Evolutionary conservation across 2,888 invertebrate species (phyloP).

Genomic region (Chalcosyrphus nemorum): DNA sequence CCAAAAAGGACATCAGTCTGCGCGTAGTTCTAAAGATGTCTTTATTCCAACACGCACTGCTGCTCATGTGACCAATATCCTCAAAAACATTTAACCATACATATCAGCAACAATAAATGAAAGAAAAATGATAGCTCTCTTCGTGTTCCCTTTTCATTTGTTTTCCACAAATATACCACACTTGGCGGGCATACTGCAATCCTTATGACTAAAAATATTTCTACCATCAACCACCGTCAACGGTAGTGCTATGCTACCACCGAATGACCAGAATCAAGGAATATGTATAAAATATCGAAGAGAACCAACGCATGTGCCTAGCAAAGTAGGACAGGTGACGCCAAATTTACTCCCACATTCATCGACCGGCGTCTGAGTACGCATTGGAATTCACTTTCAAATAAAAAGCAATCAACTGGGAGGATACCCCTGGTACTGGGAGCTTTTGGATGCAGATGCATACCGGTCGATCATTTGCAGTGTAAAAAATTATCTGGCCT

Average conservation of each 20-base stretch:
- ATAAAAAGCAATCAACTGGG: neutral
- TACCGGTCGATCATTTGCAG: conserved; percentile 32
- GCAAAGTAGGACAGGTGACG: conserved; percentile 46
- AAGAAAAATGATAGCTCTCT: too few species aligned
- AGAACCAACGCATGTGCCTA: conserved; percentile 63
- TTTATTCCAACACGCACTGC: too few species aligned
- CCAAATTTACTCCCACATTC: conserved; percentile 36
- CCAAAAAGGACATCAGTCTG: too few species aligned
- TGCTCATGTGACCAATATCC: too few species aligned
- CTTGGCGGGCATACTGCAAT: conserved; percentile 19
- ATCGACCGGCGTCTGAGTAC: conserved; percentile 39
- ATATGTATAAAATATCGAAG: conserved; percentile 33
- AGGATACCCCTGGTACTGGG: neutral
- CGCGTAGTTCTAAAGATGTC: too few species aligned
- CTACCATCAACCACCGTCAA: neutral
- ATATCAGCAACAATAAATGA: too few species aligned
- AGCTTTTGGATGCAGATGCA: conserved; percentile 40
- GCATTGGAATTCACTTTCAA: conserved; percentile 10
- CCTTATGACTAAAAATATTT: conserved; percentile 1
- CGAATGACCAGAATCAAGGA: conserved; percentile 7
- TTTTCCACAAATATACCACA: neutral
- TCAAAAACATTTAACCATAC: too few species aligned
- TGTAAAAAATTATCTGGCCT: neutral
- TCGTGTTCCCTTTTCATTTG: neutral
- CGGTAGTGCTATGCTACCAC: too few species aligned